A percentile compares a stretch with the other conserved stretches of the same genome.
Evolutionary conservation across 37 sponge, comb jelly and placozoan species (phyloP).

Genomic region (Haliclona indistincta): DNA sequence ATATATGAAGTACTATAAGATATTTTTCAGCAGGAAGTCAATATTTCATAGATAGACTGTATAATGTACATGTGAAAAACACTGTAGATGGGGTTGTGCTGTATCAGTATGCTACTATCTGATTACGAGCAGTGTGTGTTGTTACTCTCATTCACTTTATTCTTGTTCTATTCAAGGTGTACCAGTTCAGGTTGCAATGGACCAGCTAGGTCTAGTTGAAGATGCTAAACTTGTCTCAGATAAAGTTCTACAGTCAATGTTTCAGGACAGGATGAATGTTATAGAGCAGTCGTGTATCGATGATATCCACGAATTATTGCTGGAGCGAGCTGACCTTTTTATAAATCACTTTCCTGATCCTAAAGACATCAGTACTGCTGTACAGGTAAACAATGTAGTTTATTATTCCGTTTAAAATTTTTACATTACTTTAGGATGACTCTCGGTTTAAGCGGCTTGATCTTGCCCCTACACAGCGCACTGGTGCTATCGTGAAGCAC

Average conservation of each 20-base stretch:
- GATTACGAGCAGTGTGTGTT: neutral
- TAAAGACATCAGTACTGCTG: neutral
- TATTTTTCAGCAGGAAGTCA: no score
- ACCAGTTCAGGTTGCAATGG: constrained; percentile 26
- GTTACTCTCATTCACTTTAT: neutral
- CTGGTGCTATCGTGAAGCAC: constrained; percentile 30
- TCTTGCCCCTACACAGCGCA: neutral
- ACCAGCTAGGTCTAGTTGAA: constrained; percentile 17
- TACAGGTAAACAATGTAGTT: constrained; percentile 10
- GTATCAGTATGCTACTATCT: no score
- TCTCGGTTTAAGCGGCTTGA: constrained; percentile 37
- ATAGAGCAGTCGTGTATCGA: constrained; percentile 44
- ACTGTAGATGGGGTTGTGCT: no score
- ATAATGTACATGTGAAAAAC: no score
- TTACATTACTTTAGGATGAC: constrained; percentile 5
- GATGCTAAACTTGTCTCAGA: constrained; percentile 2
- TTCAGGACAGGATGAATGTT: constrained; percentile 47
- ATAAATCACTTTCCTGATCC: neutral
- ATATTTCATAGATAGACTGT: no score
- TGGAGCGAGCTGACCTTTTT: constrained; percentile 64
- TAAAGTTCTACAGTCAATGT: constrained; percentile 20
- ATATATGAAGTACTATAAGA: no score
- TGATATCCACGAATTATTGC: constrained; percentile 58
- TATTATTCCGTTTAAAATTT: neutral
- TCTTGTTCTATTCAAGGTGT: constrained; percentile 28